These are phyloP conservation scores for Trigoniulus corallinus DNA, from an alignment of 1,140 invertebrate species.

Conservation along the genomic window DNA sequence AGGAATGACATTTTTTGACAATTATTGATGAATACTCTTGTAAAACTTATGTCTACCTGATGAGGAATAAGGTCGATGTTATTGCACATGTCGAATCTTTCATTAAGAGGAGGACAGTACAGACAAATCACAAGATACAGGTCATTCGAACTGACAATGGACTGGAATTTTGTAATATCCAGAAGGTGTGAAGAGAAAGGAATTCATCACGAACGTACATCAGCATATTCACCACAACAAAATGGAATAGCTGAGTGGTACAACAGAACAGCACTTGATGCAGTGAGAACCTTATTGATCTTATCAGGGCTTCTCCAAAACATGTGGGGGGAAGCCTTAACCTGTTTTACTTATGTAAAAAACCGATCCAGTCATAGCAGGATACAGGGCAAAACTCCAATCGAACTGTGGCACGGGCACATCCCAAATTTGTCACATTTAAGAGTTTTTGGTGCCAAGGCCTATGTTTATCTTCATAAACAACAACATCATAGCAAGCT, in stretches of 20 bases:
- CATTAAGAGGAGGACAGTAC: no score
- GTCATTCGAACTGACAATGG: no score
- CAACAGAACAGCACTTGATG: not conserved
- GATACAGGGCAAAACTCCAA: not conserved
- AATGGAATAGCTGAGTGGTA: not conserved
- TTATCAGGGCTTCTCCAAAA: not conserved
- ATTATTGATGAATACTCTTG: no score
- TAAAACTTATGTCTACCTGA: no score
- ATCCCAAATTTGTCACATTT: not conserved
- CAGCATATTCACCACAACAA: not conserved
- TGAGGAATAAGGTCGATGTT: no score
- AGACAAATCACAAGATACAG: no score
- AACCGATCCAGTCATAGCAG: not conserved
- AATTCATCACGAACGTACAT: no score
- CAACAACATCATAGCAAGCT: not conserved
- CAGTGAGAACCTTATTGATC: not conserved
- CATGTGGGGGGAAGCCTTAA: conserved; percentile 3
- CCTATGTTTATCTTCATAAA: not conserved
- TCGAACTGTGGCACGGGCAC: not conserved
- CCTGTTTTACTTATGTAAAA: not conserved
- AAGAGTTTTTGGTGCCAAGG: not conserved
- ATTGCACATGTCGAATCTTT: no score
- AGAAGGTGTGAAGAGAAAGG: no score
- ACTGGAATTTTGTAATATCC: no score
- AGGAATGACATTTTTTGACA: no score